Conservation (phyloP, 2,797 vertebrate species). For the Perodicticus potto region DNA sequence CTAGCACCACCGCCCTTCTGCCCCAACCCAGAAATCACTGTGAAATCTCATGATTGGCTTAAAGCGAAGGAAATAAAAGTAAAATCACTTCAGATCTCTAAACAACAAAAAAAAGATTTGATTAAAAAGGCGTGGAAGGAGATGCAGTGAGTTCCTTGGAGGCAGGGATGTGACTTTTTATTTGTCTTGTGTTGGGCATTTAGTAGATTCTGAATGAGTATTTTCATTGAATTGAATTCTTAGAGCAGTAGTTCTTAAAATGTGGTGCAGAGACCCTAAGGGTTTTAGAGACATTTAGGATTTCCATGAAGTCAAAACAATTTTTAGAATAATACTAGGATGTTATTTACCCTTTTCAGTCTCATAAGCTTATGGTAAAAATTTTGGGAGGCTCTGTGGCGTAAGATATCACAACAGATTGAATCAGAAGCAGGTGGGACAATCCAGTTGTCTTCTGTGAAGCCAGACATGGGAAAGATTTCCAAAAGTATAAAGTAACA, state of each 20-base stretch:
- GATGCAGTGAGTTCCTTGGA: not conserved
- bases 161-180: not conserved
- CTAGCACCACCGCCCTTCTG: too few relatives aligned
- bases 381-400: not conserved
- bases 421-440: not conserved
- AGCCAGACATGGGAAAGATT: constrained; percentile 6
- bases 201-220: not conserved
- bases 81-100: too few relatives aligned
- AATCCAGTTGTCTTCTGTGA: not conserved
- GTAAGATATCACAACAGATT: not conserved
- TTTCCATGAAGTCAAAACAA: not conserved
- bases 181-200: not conserved
- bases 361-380: not conserved
- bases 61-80: too few relatives aligned
- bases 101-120: not conserved
- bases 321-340: not conserved
- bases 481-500: not conserved
- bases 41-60: too few relatives aligned
- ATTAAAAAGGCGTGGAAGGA: not conserved
- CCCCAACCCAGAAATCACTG: too few relatives aligned
- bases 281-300: not conserved
- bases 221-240: constrained; percentile 18
- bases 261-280: not conserved
- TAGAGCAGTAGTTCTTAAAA: not conserved
- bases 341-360: not conserved